A percentile compares a stretch with the other conserved stretches of the same genome.
Evolutionary conservation across 2,888 invertebrate genomes (phyloP).

Genomic region (Nomada flava): DNA sequence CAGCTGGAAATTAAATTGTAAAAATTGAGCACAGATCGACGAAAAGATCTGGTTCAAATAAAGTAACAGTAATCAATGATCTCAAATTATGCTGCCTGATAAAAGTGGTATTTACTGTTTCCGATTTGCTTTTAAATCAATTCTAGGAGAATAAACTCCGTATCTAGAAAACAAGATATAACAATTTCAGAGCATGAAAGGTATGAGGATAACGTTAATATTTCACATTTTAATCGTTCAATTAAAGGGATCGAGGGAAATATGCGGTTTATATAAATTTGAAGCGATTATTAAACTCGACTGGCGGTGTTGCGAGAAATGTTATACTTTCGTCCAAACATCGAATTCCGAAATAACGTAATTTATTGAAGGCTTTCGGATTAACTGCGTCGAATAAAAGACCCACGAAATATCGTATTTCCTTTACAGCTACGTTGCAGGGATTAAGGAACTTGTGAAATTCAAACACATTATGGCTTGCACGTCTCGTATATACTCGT

Average conservation of each 20-base stretch:
- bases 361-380: constrained; percentile 8
- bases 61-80: neutral
- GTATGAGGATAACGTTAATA: neutral
- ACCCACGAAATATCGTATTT: neutral
- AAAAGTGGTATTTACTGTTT: neutral
- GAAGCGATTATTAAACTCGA: neutral
- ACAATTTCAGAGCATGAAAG: neutral
- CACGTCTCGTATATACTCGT: neutral
- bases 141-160: neutral
- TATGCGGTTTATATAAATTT: constrained; percentile 16
- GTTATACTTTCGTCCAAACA: constrained; percentile 18
- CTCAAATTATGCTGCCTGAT: neutral
- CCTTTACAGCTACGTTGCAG: neutral
- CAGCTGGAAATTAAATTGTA: neutral
- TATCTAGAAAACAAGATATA: neutral
- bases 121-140: neutral
- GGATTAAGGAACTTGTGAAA: constrained; percentile 10
- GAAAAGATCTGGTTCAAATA: neutral
- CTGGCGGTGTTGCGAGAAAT: neutral
- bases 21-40: no score
- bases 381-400: neutral
- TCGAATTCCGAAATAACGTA: neutral
- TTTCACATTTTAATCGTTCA: constrained; percentile 17
- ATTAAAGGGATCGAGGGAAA: neutral
- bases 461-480: neutral